A percentile compares a stretch with the other conserved stretches of the same genome.
phyloP scores from a whole-genome alignment of 1,140 invertebrate species.

The Triops longicaudatus region DNA sequence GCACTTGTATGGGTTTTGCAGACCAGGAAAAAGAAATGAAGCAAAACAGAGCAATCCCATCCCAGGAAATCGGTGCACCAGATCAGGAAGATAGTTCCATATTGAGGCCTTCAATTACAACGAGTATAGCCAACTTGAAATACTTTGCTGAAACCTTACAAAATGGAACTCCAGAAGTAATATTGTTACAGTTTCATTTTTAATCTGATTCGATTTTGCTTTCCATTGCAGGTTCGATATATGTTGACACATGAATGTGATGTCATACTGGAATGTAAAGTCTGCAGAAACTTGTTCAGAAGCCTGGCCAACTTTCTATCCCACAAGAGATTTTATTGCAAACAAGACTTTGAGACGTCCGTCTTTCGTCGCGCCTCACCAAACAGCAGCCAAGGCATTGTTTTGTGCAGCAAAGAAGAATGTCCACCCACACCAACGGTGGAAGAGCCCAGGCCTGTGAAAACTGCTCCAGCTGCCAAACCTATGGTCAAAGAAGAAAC shows the following conservation, averaged over 20 bases:
- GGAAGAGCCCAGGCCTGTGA: background rate
- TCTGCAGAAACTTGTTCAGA: slow-evolving; percentile 73
- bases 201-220: slow-evolving; percentile 31
- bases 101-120: background rate
- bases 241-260: slow-evolving; percentile 68
- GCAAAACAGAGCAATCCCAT: background rate
- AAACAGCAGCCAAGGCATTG: background rate
- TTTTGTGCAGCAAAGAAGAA: background rate
- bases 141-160: background rate
- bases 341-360: slow-evolving; percentile 40
- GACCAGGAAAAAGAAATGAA: background rate
- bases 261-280: slow-evolving; percentile 72
- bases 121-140: background rate
- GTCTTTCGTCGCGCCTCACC: background rate
- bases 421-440: background rate
- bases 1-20: too few species aligned
- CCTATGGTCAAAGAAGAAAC: background rate
- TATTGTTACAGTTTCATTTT: slow-evolving; percentile 23
- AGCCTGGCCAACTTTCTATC: slow-evolving; percentile 72
- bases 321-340: slow-evolving; percentile 72
- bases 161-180: background rate
- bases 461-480: background rate
- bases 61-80: background rate
- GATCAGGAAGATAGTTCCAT: background rate
- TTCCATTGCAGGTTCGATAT: slow-evolving; percentile 52